Conservation (phyloP, 2,888 invertebrate species). For the Phaonia tiefii region DNA sequence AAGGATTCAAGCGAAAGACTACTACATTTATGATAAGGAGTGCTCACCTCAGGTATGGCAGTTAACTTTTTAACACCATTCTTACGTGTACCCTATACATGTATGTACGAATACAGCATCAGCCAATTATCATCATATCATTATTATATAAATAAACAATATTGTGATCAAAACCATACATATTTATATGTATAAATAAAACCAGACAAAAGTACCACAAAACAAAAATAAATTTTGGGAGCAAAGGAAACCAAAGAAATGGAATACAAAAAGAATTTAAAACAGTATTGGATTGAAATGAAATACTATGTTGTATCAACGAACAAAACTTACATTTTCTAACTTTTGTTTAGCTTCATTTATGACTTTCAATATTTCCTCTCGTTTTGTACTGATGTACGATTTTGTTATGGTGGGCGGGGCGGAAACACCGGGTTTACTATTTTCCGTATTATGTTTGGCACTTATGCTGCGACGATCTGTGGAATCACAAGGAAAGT, state of each 20-base stretch:
- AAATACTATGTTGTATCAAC: no score
- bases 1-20: constrained; percentile 18
- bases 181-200: constrained; percentile 65
- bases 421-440: constrained; percentile 73
- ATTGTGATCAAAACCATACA: constrained; percentile 50
- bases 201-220: constrained; percentile 70
- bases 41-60: constrained; percentile 80
- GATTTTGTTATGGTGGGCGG: constrained; percentile 80
- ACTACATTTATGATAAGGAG: constrained; percentile 48
- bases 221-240: constrained; percentile 67
- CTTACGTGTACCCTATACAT: constrained; percentile 77
- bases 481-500: constrained; percentile 66
- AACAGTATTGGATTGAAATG: not conserved
- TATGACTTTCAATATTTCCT: constrained; percentile 90
- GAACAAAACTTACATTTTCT: constrained; percentile 87
- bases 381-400: constrained; percentile 81
- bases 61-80: constrained; percentile 78
- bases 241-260: constrained; percentile 66
- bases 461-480: constrained; percentile 85
- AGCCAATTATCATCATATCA: no score
- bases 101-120: no score
- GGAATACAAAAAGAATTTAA: constrained; percentile 56
- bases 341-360: constrained; percentile 92
- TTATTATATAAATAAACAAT: constrained; percentile 65
- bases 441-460: constrained; percentile 81